Evolutionary conservation across 2,888 invertebrate genomes (phyloP).

Genomic region (Dasysyrphus albostriatus): DNA sequence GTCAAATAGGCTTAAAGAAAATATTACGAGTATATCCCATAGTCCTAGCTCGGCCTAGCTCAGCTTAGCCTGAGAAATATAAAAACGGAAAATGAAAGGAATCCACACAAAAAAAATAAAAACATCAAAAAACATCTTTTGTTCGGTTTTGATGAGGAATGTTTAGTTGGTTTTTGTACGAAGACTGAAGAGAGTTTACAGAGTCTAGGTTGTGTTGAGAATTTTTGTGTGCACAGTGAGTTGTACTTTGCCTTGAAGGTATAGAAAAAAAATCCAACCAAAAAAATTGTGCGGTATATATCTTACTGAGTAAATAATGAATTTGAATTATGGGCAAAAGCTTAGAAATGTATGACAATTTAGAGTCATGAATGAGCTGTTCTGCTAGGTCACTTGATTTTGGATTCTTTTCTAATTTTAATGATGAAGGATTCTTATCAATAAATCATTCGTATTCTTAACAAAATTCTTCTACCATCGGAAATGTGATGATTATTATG

Average conservation of each 20-base stretch:
- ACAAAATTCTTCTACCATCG: background rate
- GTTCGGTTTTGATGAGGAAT: constrained; percentile 53
- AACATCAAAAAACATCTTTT: constrained; percentile 57
- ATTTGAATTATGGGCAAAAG: constrained; percentile 2
- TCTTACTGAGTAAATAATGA: constrained; percentile 22
- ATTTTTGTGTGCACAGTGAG: background rate
- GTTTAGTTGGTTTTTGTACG: constrained; percentile 11
- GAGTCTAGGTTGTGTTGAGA: constrained; percentile 39
- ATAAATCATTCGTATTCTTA: background rate
- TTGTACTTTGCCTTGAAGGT: constrained; percentile 30
- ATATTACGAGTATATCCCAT: constrained; percentile 11
- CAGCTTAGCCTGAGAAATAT: constrained; percentile 13
- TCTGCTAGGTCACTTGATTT: constrained; percentile 2
- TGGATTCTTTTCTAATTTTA: background rate
- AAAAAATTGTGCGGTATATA: background rate
- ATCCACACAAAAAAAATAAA: background rate
- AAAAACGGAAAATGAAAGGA: constrained; percentile 32
- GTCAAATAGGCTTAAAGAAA: constrained; percentile 60
- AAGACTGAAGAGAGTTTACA: constrained; percentile 24
- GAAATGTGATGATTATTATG: background rate
- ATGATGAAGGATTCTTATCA: background rate
- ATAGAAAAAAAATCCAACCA: background rate
- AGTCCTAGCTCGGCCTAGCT: background rate
- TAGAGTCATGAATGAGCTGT: background rate
- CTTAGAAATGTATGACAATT: constrained; percentile 17